A percentile compares a stretch with the other conserved stretches of the same genome.
Conservation (phyloP, 2,113 vertebrate genomes). For the Chiloscyllium plagiosum region DNA sequence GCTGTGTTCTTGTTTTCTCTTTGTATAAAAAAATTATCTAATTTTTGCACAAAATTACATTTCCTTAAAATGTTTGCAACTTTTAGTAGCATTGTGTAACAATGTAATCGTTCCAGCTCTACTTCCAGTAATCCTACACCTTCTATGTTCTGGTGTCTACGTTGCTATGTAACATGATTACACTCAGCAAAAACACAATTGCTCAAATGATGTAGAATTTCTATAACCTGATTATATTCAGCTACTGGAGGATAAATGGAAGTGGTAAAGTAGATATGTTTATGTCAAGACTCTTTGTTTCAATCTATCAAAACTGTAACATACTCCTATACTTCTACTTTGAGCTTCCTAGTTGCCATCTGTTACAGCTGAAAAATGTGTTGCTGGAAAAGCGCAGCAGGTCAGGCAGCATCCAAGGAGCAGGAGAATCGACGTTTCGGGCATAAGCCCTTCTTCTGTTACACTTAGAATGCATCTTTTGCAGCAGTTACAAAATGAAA, state of each 20-base stretch:
- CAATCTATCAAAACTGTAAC: not conserved
- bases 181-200: not conserved
- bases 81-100: not conserved
- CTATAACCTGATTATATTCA: not conserved
- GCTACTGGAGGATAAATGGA: not conserved
- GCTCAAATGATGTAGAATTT: not conserved
- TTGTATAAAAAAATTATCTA: not conserved
- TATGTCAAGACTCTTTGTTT: not conserved
- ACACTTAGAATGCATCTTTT: not conserved
- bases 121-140: not conserved
- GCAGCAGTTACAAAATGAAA: constrained; percentile 7
- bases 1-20: not conserved
- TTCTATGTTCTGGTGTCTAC: not conserved
- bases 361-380: not conserved
- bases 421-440: too few relatives aligned
- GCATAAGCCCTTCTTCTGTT: not conserved
- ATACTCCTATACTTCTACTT: not conserved
- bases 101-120: not conserved
- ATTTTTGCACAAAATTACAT: not conserved
- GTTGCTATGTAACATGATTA: not conserved
- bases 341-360: not conserved
- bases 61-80: not conserved
- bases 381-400: too few relatives aligned
- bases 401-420: too few relatives aligned
- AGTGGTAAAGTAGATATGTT: not conserved